Evolutionary conservation across 2,113 vertebrate species (phyloP).

Genomic region (Macaca mulatta): DNA sequence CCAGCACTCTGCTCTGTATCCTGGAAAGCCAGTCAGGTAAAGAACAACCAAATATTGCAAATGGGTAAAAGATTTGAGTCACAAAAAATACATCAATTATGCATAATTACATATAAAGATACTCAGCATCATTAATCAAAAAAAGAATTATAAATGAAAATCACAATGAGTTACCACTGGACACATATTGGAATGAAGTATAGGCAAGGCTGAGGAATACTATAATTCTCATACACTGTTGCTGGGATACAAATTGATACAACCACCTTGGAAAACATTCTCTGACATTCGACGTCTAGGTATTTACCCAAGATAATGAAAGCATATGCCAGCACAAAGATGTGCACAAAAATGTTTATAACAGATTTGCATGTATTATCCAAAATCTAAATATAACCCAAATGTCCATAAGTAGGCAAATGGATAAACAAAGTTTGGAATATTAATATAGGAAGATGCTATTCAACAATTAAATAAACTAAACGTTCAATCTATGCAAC

Average conservation of each 20-base stretch:
- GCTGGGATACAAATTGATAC: not conserved
- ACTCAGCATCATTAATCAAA: not conserved
- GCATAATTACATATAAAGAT: not conserved
- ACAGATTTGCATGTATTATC: not conserved
- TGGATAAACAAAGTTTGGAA: not conserved
- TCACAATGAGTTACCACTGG: not conserved
- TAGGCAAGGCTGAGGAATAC: not conserved
- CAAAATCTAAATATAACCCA: not conserved
- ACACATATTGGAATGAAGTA: not conserved
- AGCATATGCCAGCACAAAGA: not conserved
- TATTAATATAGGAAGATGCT: not conserved
- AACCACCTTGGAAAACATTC: not conserved
- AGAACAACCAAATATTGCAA: not conserved
- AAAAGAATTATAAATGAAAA: not conserved
- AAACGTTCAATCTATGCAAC: not conserved
- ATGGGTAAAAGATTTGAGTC: not conserved
- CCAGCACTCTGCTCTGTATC: too few relatives aligned
- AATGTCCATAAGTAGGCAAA: not conserved
- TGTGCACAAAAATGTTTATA: not conserved
- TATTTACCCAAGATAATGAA: not conserved
- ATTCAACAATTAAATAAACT: not conserved
- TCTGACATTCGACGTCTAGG: not conserved
- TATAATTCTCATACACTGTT: not conserved
- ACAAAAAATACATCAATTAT: not conserved
- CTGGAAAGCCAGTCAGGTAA: not conserved